These are phyloP conservation scores for Griposia aprilina DNA, from an alignment of 2,888 invertebrate genomes.

Conservation along the genomic window DNA sequence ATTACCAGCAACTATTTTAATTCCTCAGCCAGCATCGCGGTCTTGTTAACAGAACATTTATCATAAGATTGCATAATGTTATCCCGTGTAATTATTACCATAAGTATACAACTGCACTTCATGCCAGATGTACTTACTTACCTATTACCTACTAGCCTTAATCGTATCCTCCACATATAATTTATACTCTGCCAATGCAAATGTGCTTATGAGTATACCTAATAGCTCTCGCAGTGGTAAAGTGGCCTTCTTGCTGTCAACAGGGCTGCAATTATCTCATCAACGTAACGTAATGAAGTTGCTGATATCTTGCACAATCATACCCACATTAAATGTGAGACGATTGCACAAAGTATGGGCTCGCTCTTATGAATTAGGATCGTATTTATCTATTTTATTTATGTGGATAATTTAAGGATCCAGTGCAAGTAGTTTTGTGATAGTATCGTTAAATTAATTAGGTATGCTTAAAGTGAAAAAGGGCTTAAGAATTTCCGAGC, in stretches of 20 bases:
- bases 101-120: slow-evolving; percentile 53
- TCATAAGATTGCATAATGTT: slow-evolving; percentile 51
- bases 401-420: slow-evolving; percentile 9
- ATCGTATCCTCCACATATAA: slow-evolving; percentile 53
- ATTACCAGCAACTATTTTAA: slow-evolving; percentile 53
- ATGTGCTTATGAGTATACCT: slow-evolving; percentile 54
- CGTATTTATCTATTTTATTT: slow-evolving; percentile 31
- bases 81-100: slow-evolving; percentile 60
- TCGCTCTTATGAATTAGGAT: slow-evolving; percentile 38
- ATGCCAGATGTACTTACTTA: slow-evolving; percentile 40
- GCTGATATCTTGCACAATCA: slow-evolving; percentile 77
- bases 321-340: slow-evolving; percentile 71
- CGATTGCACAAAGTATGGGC: slow-evolving; percentile 37
- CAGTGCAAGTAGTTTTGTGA: slow-evolving; percentile 12
- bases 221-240: slow-evolving; percentile 50
- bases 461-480: slow-evolving; percentile 9
- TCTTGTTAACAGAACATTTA: slow-evolving; percentile 65
- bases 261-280: slow-evolving; percentile 78
- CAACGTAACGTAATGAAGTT: slow-evolving; percentile 73
- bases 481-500: neutral
- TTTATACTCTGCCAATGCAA: slow-evolving; percentile 55
- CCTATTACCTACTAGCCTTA: slow-evolving; percentile 41
- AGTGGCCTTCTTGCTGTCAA: slow-evolving; percentile 71
- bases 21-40: slow-evolving; percentile 27
- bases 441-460: slow-evolving; percentile 39